Base-by-base conservation (phyloP, 1,140 invertebrate species). In the Druon quercuslanigerum region DNA sequence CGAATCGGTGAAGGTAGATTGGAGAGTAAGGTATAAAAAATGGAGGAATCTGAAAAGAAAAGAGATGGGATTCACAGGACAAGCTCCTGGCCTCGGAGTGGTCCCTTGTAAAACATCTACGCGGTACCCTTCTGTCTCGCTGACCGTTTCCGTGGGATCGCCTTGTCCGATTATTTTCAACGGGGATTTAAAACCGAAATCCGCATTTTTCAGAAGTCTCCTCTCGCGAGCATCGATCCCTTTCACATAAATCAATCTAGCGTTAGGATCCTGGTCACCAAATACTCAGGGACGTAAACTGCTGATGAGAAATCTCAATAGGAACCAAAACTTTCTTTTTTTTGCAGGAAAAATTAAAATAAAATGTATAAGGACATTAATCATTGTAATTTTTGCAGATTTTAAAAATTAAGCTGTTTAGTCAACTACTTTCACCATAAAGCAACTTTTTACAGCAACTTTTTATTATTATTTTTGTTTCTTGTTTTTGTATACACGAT, bases 31-130 rank as follows among this genome's bases (percentile, higher is more conserved):
- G 14, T 14, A 51, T 56, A 74, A 66, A 52, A 73, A 78, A 70
- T 51, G 54, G 60, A 74, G 72, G 72, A 78, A 78, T 78, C 72
- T 73, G 25, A 71, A 78, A 74, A 78, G 57, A 57, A 78, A 50
- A 40, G 60, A 66, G 25, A 66, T 16, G 82, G 83, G 78, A 83
- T 80, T 81, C 79, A 79, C 71, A 50, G 80, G 82, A 86, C 84
- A 85, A 86, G 84, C 84, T 86, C 86, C 85, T 86, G 84, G 82
- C 85, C 86, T 86, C 77, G 74, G 75, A 85, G 84, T 86, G 85
- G 83, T 72, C 82, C 77, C 85, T 86, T 86, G 85, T 86, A 86
- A 85, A 87, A 87, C 85, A 86, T 85, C 79, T 76, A 81, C 79
- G 84, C 82, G 84, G 82, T 83, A 79, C 79, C 84, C 81, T 85